A percentile compares a stretch with the other conserved stretches of the same genome.
Conservation (phyloP, 2,888 invertebrate genomes). For the Zhengitettix transpicula region DNA sequence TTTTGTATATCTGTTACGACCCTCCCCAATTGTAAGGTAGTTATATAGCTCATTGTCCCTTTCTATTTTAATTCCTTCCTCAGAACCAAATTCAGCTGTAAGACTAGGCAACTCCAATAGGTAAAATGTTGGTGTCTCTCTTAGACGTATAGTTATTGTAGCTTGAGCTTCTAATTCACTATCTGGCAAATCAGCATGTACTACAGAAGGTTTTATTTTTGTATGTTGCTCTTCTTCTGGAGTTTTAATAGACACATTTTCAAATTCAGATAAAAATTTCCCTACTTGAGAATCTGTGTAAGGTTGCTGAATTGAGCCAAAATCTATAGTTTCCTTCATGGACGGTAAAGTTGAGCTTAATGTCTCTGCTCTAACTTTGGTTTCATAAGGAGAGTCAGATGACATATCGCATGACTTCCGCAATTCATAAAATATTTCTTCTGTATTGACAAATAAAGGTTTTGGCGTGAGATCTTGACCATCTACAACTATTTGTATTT, state of each 20-base stretch:
- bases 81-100: slow-evolving; percentile 40
- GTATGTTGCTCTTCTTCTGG: not conserved
- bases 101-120: slow-evolving; percentile 46
- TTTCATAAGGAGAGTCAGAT: not conserved
- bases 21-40: slow-evolving; percentile 47
- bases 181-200: not conserved
- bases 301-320: not conserved
- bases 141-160: slow-evolving; percentile 30
- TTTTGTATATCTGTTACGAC: slow-evolving; percentile 22
- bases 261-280: not conserved
- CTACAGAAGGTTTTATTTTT: not conserved
- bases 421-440: not conserved
- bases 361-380: not conserved
- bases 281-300: not conserved
- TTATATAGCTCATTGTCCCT: slow-evolving; percentile 50
- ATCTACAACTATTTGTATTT: not conserved
- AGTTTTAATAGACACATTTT: not conserved
- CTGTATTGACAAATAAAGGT: not conserved
- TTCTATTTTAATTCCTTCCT: slow-evolving; percentile 38
- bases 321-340: not conserved
- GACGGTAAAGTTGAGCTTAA: not conserved
- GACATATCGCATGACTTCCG: not conserved
- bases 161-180: not conserved
- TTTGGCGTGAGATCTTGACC: slow-evolving; percentile 7
- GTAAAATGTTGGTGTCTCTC: slow-evolving; percentile 46